phyloP scores from a whole-genome alignment of 2,797 vertebrate species.

The Pelodytes ibericus region DNA sequence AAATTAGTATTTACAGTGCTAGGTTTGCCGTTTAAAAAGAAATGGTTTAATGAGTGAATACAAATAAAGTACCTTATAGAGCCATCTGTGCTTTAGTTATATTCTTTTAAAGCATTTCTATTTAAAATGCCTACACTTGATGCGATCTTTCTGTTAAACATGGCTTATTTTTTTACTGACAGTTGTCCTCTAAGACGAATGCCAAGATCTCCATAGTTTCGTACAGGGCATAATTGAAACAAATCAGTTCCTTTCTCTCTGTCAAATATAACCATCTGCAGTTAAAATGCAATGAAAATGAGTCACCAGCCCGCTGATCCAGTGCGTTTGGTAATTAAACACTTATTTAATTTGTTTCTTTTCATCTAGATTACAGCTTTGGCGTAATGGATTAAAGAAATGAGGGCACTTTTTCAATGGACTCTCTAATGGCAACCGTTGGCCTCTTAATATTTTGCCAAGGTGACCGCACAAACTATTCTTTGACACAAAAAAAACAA shows the following conservation, averaged over 20 bases:
- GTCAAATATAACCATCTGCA: conserved; percentile 12
- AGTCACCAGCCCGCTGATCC: background rate
- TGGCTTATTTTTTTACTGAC: too few species aligned
- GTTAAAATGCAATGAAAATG: background rate
- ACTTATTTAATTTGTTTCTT: conserved; percentile 16
- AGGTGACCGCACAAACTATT: conserved; percentile 20
- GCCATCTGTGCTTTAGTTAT: too few species aligned
- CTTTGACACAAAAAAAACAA: background rate
- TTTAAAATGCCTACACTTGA: too few species aligned
- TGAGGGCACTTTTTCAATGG: background rate
- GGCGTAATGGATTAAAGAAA: background rate
- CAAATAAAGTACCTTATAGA: too few species aligned
- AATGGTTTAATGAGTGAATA: too few species aligned
- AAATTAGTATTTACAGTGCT: too few species aligned
- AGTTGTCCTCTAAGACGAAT: too few species aligned
- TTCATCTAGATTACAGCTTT: background rate
- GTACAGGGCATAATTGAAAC: background rate
- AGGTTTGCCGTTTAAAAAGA: too few species aligned
- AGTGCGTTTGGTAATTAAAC: conserved; percentile 23
- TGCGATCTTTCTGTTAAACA: too few species aligned
- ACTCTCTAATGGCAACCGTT: background rate
- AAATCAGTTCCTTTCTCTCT: background rate
- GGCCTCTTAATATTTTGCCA: background rate
- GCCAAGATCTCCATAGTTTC: background rate
- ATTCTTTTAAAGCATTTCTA: too few species aligned